Evolutionary conservation across 2,888 invertebrate genomes (phyloP).

Genomic region (Cryptocephalus moraei): DNA sequence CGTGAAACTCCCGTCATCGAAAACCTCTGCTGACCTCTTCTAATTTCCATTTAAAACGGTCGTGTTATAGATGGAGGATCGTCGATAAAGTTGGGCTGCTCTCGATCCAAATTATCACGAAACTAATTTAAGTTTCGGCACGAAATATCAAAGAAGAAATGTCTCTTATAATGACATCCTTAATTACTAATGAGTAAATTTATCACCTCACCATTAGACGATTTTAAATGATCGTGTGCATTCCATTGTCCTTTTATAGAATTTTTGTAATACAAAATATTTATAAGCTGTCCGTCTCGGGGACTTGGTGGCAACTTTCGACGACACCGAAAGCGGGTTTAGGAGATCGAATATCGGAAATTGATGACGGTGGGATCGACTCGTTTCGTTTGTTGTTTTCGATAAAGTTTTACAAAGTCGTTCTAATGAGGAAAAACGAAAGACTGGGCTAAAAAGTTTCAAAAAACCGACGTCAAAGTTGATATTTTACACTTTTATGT

Average conservation of each 20-base stretch:
- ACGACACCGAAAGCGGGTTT: constrained; percentile 1
- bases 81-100: neutral
- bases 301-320: constrained; percentile 9
- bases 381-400: neutral
- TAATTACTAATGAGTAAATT: constrained; percentile 21
- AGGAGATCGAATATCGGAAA: neutral
- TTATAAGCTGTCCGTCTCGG: constrained; percentile 7
- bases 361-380: neutral
- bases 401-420: no score
- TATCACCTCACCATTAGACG: constrained; percentile 25
- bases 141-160: constrained; percentile 13
- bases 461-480: no score
- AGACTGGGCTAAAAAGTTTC: no score
- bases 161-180: constrained; percentile 11
- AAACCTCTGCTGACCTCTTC: no score
- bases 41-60: no score
- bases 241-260: constrained; percentile 26
- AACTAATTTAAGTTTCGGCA: constrained; percentile 14
- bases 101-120: constrained; percentile 6
- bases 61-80: no score
- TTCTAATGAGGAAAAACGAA: no score
- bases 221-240: constrained; percentile 22
- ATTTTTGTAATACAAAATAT: constrained; percentile 14
- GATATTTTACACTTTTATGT: no score
- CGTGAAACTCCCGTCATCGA: no score